Evolutionary conservation across 2,113 vertebrate species (phyloP).

Genomic region (Grantiella picta): DNA sequence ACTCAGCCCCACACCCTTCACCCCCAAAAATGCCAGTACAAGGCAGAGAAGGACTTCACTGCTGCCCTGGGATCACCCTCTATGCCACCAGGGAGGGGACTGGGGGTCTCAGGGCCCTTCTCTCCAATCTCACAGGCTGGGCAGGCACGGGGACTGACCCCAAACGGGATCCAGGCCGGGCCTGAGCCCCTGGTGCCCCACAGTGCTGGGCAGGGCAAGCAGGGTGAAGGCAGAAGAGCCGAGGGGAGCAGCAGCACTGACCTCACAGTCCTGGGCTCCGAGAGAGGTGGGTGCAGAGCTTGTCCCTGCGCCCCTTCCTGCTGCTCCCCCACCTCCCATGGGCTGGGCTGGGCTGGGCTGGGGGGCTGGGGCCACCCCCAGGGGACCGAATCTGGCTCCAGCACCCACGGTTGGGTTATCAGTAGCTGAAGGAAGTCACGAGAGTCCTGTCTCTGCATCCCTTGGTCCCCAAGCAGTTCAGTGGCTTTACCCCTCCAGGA

Average conservation of each 20-base stretch:
- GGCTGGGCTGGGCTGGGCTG: neutral
- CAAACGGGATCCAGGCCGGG: rapidly evolving
- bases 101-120: neutral
- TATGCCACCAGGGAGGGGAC: neutral
- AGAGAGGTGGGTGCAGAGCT: constrained; percentile 43
- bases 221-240: neutral
- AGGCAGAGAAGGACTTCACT: neutral
- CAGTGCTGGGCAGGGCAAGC: neutral
- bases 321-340: neutral
- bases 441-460: rapidly evolving
- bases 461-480: neutral
- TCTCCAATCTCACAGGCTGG: neutral
- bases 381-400: neutral
- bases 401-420: rapidly evolving
- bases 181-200: rapidly evolving
- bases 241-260: neutral
- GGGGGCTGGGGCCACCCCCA: neutral
- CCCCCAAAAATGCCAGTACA: rapidly evolving
- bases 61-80: neutral
- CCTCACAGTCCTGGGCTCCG: neutral
- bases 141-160: neutral
- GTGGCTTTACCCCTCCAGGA: neutral
- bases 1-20: rapidly evolving
- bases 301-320: neutral
- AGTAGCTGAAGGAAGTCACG: neutral